phyloP scores from a whole-genome alignment of 2,888 invertebrate species.

The Strigamia maritima region DNA sequence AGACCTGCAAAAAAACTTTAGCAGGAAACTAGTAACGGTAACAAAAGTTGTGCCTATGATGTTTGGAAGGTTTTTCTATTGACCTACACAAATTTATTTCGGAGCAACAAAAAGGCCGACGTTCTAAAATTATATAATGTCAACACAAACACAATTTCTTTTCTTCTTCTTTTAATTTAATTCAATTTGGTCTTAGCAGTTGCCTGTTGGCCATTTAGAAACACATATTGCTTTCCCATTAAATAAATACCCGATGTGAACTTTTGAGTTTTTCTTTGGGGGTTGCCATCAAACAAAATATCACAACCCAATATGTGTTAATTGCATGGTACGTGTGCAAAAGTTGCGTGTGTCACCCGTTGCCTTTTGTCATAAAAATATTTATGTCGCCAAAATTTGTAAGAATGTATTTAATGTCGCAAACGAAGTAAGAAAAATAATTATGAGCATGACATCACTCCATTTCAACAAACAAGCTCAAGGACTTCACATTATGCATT shows the following conservation, averaged over 20 bases:
- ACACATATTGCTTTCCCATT: not conserved
- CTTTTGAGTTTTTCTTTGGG: not conserved
- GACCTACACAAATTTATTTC: constrained; percentile 6
- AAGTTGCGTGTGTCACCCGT: not conserved
- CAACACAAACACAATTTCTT: not conserved
- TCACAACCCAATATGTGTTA: not conserved
- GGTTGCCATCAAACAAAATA: not conserved
- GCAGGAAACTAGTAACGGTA: constrained; percentile 28
- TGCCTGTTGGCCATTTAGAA: not conserved
- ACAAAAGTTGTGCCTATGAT: constrained; percentile 29
- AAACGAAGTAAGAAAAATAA: not conserved
- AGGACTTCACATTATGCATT: not conserved
- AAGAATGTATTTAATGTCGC: not conserved
- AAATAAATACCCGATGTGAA: not conserved
- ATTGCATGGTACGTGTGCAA: not conserved
- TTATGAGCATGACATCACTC: not conserved
- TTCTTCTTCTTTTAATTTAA: not conserved
- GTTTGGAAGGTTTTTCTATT: constrained; percentile 30
- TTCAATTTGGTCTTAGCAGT: not conserved
- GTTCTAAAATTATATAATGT: not conserved
- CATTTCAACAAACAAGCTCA: constrained; percentile 16
- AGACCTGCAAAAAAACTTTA: constrained; percentile 26
- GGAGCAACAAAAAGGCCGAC: not conserved
- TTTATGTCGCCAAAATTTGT: not conserved
- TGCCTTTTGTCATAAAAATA: not conserved